phyloP scores from a whole-genome alignment of 1,140 invertebrate species.

The Drosophila navojoa region DNA sequence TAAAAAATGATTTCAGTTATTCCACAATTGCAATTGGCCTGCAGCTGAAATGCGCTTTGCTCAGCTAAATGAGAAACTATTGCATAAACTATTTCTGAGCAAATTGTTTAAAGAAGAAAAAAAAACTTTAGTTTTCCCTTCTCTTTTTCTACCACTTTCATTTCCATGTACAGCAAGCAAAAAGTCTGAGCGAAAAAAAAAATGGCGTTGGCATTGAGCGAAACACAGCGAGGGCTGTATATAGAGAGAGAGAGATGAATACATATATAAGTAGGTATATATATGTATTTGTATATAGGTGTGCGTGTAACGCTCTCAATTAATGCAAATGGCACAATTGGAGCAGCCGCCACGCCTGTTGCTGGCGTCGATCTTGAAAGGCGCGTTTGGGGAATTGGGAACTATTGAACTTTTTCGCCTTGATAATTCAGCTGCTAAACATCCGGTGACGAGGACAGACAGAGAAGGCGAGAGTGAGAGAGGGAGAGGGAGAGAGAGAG shows the following conservation, averaged over 20 bases:
- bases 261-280: neutral
- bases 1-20: no score
- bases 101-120: no score
- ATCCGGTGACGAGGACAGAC: constrained; percentile 6
- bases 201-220: neutral
- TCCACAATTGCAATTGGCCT: no score
- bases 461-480: neutral
- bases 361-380: constrained; percentile 39
- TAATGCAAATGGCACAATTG: constrained; percentile 46
- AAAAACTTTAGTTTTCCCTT: no score
- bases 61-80: neutral
- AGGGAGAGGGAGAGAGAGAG: no score
- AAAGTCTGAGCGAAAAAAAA: no score
- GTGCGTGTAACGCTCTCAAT: constrained; percentile 48
- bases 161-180: no score
- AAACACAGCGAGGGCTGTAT: neutral
- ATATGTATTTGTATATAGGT: constrained; percentile 4
- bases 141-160: no score
- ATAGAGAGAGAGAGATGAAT: neutral
- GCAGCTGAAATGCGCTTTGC: no score
- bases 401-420: constrained; percentile 49
- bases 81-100: neutral
- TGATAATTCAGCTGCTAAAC: constrained; percentile 43
- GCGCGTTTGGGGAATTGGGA: constrained; percentile 34
- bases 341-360: constrained; percentile 4